These are phyloP conservation scores for Pocillopora damicornis DNA, from an alignment of 64 coral and sea anemone species.

Conservation along the genomic window DNA sequence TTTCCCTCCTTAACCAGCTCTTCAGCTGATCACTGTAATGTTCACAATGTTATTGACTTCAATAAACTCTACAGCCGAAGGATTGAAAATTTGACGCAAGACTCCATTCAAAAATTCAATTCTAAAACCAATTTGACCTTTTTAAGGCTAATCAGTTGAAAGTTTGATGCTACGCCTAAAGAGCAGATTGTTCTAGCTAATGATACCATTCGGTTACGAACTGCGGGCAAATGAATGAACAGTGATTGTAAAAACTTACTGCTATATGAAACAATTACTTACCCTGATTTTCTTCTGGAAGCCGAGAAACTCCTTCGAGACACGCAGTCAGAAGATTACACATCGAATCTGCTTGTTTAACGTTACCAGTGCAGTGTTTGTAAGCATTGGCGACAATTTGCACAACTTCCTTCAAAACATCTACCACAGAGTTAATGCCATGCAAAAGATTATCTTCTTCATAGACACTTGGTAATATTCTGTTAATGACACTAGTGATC, in stretches of 20 bases:
- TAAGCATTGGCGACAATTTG: neutral
- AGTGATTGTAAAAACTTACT: neutral
- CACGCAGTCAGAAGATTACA: slow-evolving; percentile 10
- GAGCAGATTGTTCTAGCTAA: too few species aligned
- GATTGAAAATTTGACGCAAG: too few species aligned
- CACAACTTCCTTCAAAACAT: neutral
- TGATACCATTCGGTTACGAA: too few species aligned
- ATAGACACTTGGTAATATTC: neutral
- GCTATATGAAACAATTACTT: neutral
- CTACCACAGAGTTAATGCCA: neutral
- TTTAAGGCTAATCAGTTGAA: too few species aligned
- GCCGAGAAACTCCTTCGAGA: neutral
- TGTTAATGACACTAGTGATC: neutral
- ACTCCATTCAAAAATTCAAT: too few species aligned
- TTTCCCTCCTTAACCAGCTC: too few species aligned
- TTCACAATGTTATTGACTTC: too few species aligned
- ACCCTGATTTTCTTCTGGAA: neutral
- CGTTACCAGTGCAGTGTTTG: slow-evolving; percentile 5
- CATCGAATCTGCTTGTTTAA: slow-evolving; percentile 12
- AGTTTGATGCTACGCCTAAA: too few species aligned
- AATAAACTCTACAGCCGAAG: too few species aligned
- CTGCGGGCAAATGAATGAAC: too few species aligned
- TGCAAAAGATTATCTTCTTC: neutral
- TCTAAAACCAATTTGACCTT: too few species aligned
- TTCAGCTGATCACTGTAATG: too few species aligned